Percentiles rank a stretch among this genome's conserved stretches.
Evolutionary conservation across 2,797 vertebrate genomes (phyloP).

Genomic region (Paramormyrops hopkinsi): DNA sequence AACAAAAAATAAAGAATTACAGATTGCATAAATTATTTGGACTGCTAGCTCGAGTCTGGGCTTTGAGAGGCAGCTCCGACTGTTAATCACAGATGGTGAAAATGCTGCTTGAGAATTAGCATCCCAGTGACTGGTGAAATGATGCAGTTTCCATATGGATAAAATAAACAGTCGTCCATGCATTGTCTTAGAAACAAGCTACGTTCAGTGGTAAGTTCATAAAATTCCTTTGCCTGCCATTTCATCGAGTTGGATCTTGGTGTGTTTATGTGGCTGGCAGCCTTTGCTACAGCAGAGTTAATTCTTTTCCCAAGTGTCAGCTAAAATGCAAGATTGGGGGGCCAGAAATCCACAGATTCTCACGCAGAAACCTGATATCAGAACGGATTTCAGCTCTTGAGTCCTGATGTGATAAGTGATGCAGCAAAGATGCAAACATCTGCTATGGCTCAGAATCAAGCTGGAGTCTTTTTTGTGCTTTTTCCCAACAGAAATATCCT

Average conservation of each 20-base stretch:
- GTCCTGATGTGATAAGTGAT: constrained; percentile 17
- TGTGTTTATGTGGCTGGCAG: constrained; percentile 8
- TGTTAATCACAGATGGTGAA: neutral
- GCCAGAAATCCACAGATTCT: constrained; percentile 23
- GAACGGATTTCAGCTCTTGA: constrained; percentile 20
- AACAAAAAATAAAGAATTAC: neutral
- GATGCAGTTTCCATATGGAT: neutral
- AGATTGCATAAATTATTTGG: neutral
- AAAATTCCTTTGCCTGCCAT: neutral
- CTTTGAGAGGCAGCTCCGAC: neutral
- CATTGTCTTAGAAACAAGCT: neutral
- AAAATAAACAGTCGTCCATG: neutral
- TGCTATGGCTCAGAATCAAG: constrained; percentile 19
- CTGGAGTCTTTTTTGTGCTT: neutral
- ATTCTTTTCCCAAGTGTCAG: constrained; percentile 13
- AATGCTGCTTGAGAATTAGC: neutral
- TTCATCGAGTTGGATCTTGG: neutral
- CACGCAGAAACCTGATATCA: constrained; percentile 25
- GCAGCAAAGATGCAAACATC: constrained; percentile 31
- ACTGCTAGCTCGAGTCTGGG: neutral
- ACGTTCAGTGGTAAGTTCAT: neutral
- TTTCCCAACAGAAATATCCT: neutral
- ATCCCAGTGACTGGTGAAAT: neutral
- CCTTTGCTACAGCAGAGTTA: neutral
- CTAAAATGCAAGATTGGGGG: constrained; percentile 8